Evolutionary conservation across 2,888 invertebrate genomes (phyloP).

Genomic region (Salpingus planirostris): DNA sequence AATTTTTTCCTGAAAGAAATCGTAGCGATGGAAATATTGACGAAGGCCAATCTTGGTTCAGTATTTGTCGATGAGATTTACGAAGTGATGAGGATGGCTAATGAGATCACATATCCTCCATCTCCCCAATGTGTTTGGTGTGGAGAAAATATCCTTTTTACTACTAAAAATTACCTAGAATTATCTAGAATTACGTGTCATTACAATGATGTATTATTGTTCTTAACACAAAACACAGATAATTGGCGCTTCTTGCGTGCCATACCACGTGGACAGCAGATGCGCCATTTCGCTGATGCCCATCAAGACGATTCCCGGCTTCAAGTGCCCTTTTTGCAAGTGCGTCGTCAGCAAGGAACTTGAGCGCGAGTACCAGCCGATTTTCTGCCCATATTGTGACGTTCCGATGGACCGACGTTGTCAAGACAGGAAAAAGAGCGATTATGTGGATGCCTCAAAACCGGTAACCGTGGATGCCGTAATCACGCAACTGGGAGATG

Average conservation of each 20-base stretch:
- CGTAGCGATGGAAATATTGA: slow-evolving; percentile 26
- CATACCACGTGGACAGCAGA: slow-evolving; percentile 31
- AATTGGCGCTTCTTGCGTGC: slow-evolving; percentile 31
- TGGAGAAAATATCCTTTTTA: slow-evolving; percentile 36
- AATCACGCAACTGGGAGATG: slow-evolving; percentile 5
- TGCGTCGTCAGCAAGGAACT: slow-evolving; percentile 28
- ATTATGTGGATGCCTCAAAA: background rate
- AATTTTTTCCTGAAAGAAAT: slow-evolving; percentile 34
- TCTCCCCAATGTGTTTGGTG: slow-evolving; percentile 31
- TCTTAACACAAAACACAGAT: slow-evolving; percentile 22
- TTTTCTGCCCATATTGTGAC: slow-evolving; percentile 36
- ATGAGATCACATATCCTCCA: slow-evolving; percentile 30
- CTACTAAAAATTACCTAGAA: slow-evolving; percentile 1
- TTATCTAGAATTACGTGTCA: background rate
- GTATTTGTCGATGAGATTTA: slow-evolving; percentile 28
- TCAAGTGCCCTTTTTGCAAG: slow-evolving; percentile 33
- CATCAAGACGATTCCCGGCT: slow-evolving; percentile 28
- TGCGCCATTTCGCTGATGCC: slow-evolving; percentile 36
- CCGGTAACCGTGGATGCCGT: slow-evolving; percentile 2
- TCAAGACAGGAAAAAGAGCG: slow-evolving; percentile 9
- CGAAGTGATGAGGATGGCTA: slow-evolving; percentile 27
- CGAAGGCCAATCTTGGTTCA: slow-evolving; percentile 30
- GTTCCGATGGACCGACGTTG: slow-evolving; percentile 26
- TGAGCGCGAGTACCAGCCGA: slow-evolving; percentile 20
- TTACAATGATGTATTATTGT: too few relatives aligned